phyloP scores from a whole-genome alignment of 2,797 vertebrate species.

The Lateolabrax maculatus region DNA sequence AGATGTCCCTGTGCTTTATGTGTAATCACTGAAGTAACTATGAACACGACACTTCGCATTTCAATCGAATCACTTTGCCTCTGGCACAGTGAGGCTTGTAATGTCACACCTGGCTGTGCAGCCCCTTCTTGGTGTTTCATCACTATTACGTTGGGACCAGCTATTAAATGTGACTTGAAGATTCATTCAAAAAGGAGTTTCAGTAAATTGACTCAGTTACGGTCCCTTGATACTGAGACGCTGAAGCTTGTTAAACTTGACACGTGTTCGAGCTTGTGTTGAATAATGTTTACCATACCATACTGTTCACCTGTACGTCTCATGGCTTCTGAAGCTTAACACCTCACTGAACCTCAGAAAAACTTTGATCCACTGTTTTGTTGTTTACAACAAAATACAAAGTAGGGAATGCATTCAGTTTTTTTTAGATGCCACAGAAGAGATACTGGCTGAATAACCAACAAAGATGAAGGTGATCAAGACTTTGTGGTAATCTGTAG shows the following conservation, averaged over 20 bases:
- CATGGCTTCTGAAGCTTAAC: constrained; percentile 17
- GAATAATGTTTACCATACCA: neutral
- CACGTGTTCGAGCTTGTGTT: neutral
- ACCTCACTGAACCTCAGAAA: neutral
- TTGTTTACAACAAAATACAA: neutral
- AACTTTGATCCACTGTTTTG: constrained; percentile 20
- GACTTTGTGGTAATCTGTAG: neutral
- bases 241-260: neutral
- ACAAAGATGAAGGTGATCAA: neutral
- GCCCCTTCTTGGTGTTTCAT: constrained; percentile 17
- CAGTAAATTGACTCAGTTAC: neutral
- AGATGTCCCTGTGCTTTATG: constrained; percentile 16
- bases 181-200: constrained; percentile 16
- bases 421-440: neutral
- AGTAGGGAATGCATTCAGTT: neutral
- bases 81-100: constrained; percentile 3
- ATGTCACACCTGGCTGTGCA: constrained; percentile 44
- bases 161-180: constrained; percentile 14
- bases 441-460: neutral
- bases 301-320: neutral
- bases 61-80: constrained; percentile 33
- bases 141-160: constrained; percentile 5
- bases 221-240: neutral
- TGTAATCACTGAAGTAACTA: constrained; percentile 24
- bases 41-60: constrained; percentile 24